These are phyloP conservation scores for Diaprepes abbreviatus DNA, from an alignment of 2,888 invertebrate species.

Conservation along the genomic window DNA sequence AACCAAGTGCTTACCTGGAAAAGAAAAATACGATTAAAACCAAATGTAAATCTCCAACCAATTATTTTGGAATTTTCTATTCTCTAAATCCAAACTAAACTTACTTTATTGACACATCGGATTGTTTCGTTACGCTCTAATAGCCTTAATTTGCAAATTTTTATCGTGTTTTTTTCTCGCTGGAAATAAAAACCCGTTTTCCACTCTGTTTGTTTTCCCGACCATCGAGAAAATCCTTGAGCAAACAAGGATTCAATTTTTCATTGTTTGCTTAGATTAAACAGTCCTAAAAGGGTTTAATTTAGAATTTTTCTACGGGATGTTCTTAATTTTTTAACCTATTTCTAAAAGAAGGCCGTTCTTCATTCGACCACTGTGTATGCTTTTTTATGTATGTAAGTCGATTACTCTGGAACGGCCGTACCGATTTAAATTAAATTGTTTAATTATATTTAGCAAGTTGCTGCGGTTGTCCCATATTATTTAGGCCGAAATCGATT, in stretches of 20 bases:
- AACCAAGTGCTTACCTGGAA: not conserved
- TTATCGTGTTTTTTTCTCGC: slow-evolving; percentile 20
- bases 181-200: slow-evolving; percentile 32
- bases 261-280: slow-evolving; percentile 46
- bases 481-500: too few species aligned
- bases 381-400: too few species aligned
- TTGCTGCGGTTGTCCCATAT: too few species aligned
- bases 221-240: slow-evolving; percentile 46
- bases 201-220: slow-evolving; percentile 40
- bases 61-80: not conserved
- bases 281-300: slow-evolving; percentile 45
- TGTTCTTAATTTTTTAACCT: not conserved
- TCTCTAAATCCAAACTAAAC: slow-evolving; percentile 15
- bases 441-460: too few species aligned
- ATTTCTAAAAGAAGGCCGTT: too few species aligned
- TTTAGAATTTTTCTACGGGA: slow-evolving; percentile 23
- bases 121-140: slow-evolving; percentile 24
- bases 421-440: too few species aligned
- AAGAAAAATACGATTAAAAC: not conserved
- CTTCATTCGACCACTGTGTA: too few species aligned
- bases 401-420: too few species aligned
- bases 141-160: slow-evolving; percentile 31
- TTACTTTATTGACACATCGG: slow-evolving; percentile 21
- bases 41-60: not conserved
- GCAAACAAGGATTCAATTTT: slow-evolving; percentile 48